Base-by-base conservation (phyloP, 2,113 vertebrate species). In the Nannobrachium achirus region DNA sequence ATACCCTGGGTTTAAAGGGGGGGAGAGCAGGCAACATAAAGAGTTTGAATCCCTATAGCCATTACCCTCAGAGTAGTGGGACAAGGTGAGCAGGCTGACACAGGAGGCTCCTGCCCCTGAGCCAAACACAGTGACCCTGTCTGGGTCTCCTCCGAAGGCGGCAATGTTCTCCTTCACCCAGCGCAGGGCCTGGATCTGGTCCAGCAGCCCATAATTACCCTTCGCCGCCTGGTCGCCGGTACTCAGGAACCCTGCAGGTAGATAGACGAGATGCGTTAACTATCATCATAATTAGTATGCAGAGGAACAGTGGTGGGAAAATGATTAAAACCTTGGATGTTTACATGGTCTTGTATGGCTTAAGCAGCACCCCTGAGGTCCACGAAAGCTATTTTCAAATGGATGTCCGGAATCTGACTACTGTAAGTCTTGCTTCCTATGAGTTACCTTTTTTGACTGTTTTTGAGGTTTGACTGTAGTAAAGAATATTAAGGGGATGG, bases 151-250 rank as follows among this genome's bases (percentile, higher is more conserved):
- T 2, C 95, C 96, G 1, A 99, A 98, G 14, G 95, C 94, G 14
- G 93, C 95, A 3, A 97, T 95, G 53, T 99, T 99, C 90, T 99
- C 96, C 88, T 97, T 96, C 8, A 99, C 94, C 98, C 98, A 99
- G 10, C 98, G 93, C 61, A 99, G 87, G 9, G 97, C 97, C 74
- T 99, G 98, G 80, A 99, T 99, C 92, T 99, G 97, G 69, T 99
- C 98, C 79, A 99, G 90, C 51, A 99, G 84, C 51, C 97, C 98
- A 0, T 98, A 99, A 89, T 99, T 99, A 46, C 97, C 98, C 78
- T 96, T 97, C 20, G 98, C 97, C 6, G 97, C 96, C 88, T 97
- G 96, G 82, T 99, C 97, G 0, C 98, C 98, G 2, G 97, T 99
- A 63, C 97, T 99, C 42, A 99, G 84, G 83, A 99, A 99, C 8